Evolutionary conservation across 1,140 invertebrate genomes (phyloP), one percentile per base, ranked within the genome.

Genomic region (Eulimnadia texana): DNA sequence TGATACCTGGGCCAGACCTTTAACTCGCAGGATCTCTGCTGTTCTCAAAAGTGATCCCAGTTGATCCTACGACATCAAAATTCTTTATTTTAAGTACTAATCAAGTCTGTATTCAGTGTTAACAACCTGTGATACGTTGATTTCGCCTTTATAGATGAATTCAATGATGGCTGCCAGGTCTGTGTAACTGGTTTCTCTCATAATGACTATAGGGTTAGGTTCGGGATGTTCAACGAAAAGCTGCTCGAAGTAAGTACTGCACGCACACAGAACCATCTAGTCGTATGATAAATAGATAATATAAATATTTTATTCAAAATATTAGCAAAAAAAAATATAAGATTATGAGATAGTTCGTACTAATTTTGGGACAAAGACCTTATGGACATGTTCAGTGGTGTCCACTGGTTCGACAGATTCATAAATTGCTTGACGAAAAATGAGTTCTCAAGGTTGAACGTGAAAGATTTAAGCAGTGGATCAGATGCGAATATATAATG

Each of bases 81-180:
- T 9, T 6, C 16, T 42, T 6, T 9, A 42, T 6, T 6, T 42
- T 9, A 42, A 42, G 33, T 42, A 42, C 33, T 16, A 42, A 42
- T 42, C 33, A 42, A n/a, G n/a, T n/a, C n/a, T n/a, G n/a, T n/a
- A n/a, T n/a, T n/a, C n/a, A n/a, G n/a, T n/a, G 16, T 16, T 42
- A 42, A 83, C 85, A 76, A 89, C 88, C 75, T 91, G 89, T 71
- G 90, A 88, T 63, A 94, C 88, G 77, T 91, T 93, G 70, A 93
- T 93, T 79, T 94, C 90, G 66, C 91, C 91, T 71, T 89, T 89
- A 73, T 94, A 94, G 90, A 94, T 94, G 71, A 93, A 94, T 70
- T 91, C 87, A 58, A 94, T 85, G 56, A 94, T 79, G 51, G 85
- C 85, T 77, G 85, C 86, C 64, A 90, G 83, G 75, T 90, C 86